phyloP scores from a whole-genome alignment of 2,113 vertebrate species.

The Hypomesus transpacificus region DNA sequence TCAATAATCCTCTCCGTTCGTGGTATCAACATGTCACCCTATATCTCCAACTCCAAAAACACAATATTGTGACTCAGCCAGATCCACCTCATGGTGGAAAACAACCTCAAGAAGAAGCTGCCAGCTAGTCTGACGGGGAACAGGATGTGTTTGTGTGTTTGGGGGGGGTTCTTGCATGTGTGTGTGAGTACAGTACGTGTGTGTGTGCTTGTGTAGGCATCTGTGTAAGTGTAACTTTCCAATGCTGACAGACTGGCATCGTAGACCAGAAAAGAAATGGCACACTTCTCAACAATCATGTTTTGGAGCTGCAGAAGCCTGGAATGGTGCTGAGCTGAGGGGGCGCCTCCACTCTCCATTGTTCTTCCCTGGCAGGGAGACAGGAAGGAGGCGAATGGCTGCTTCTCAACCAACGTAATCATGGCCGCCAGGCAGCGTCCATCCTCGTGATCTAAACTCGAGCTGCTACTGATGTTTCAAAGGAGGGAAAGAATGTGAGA shows the following conservation, averaged over 20 bases:
- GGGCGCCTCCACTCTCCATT: slow-evolving; percentile 2
- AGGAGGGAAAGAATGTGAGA: slow-evolving; percentile 37
- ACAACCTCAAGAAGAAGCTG: no score
- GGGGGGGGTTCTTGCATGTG: no score
- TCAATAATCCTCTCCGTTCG: no score
- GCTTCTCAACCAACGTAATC: slow-evolving; percentile 7
- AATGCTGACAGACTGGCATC: slow-evolving; percentile 21
- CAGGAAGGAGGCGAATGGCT: neutral
- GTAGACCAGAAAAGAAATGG: slow-evolving; percentile 25
- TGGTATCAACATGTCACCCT: neutral
- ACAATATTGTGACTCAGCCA: no score
- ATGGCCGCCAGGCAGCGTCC: slow-evolving; percentile 34
- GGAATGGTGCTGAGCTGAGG: slow-evolving; percentile 20
- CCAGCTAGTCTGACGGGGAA: no score
- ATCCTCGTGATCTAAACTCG: slow-evolving; percentile 24
- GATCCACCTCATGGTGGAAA: no score
- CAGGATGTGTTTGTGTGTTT: no score
- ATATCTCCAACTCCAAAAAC: slow-evolving; percentile 27
- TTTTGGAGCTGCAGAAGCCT: slow-evolving; percentile 17
- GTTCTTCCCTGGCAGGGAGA: slow-evolving; percentile 8
- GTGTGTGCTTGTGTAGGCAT: neutral
- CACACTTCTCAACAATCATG: slow-evolving; percentile 11
- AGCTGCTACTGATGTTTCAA: slow-evolving; percentile 45
- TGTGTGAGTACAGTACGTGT: no score
- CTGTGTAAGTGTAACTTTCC: neutral